Conservation (phyloP, 1,140 invertebrate species). For the Zaprionus lachaisei region DNA sequence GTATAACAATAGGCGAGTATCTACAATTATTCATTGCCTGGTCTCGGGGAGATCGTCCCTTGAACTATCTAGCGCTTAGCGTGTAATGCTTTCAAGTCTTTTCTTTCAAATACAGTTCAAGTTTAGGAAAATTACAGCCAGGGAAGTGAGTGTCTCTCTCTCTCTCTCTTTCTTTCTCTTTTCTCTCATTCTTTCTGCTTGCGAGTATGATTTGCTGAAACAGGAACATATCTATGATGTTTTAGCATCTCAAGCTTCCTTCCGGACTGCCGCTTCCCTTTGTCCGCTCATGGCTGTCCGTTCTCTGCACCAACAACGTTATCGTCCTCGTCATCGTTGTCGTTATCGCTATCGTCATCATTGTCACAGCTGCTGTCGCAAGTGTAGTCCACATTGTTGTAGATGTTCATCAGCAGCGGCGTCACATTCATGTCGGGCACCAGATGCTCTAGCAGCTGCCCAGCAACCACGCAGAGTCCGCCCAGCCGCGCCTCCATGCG, state of each 20-base stretch:
- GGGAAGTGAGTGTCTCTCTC: slow-evolving; percentile 12
- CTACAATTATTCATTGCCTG: slow-evolving; percentile 23
- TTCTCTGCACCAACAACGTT: background rate
- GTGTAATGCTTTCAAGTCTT: slow-evolving; percentile 45
- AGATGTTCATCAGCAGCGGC: slow-evolving; percentile 44
- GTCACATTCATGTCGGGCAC: slow-evolving; percentile 56
- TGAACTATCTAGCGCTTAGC: slow-evolving; percentile 42
- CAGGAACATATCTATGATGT: slow-evolving; percentile 40
- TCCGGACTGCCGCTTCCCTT: background rate
- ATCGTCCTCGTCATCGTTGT: background rate
- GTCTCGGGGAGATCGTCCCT: slow-evolving; percentile 23
- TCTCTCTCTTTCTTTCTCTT: background rate
- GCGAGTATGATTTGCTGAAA: slow-evolving; percentile 14
- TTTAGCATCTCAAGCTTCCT: slow-evolving; percentile 25
- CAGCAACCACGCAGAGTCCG: slow-evolving; percentile 61
- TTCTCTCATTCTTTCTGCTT: background rate
- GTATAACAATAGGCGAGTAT: slow-evolving; percentile 36
- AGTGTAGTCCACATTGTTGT: slow-evolving; percentile 24
- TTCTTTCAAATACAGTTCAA: slow-evolving; percentile 38
- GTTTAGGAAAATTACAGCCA: slow-evolving; percentile 41
- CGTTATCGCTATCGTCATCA: background rate
- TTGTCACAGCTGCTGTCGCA: slow-evolving; percentile 35
- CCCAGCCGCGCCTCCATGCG: slow-evolving; percentile 70
- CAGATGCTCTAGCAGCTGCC: slow-evolving; percentile 59
- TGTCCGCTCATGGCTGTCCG: slow-evolving; percentile 16